Base-by-base conservation (phyloP, 2,888 invertebrate genomes). In the Cheiracanthium punctorium region DNA sequence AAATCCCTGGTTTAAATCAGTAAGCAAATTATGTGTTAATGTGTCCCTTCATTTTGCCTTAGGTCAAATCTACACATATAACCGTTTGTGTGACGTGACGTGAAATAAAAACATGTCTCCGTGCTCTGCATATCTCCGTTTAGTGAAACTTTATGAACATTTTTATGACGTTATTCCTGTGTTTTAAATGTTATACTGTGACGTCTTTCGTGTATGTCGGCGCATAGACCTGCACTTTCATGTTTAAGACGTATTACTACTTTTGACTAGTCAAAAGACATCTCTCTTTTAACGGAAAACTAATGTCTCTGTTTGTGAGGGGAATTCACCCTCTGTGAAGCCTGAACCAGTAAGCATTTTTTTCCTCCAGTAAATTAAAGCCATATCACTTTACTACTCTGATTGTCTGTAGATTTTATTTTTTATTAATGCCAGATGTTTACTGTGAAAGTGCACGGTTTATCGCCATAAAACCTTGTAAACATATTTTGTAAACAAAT, bases 401-500 rank as follows among this genome's bases (percentile, higher is more conserved):
- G 37, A 37, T 10, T 7, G 10, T 37, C 4, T 7, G 37, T 37
- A n/a, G n/a, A n/a, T n/a, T n/a, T n/a, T n/a, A n/a, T n/a, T n/a
- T n/a, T n/a, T 58, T 5, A 24, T 5, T 1, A 58, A 58, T 24
- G 12, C 24, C 58, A 58, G 58, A 24, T 58, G 24, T 58, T 24
- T 37, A 37, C 37, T 10, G 14, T 24, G 58, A 58, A 58, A 58
- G 20, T 58, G 58, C 58, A 24, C 1, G 58, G 24, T 24, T 58
- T 37, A 37, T 12, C 24, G 5, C 58, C 58, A 24, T 20, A 58
- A n/a, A 24, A 0, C 4, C 1, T 58, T 58, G 58, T 58, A 58
- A n/a, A 58, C 58, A 24, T 58, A 58, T 58, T 58, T 58, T 58
- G 58, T 58, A 58, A 58, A 24, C 24, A 58, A 37, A 58, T 24